These are phyloP conservation scores for Drosophila pruinosa DNA, from an alignment of 1,140 invertebrate genomes.

Conservation along the genomic window DNA sequence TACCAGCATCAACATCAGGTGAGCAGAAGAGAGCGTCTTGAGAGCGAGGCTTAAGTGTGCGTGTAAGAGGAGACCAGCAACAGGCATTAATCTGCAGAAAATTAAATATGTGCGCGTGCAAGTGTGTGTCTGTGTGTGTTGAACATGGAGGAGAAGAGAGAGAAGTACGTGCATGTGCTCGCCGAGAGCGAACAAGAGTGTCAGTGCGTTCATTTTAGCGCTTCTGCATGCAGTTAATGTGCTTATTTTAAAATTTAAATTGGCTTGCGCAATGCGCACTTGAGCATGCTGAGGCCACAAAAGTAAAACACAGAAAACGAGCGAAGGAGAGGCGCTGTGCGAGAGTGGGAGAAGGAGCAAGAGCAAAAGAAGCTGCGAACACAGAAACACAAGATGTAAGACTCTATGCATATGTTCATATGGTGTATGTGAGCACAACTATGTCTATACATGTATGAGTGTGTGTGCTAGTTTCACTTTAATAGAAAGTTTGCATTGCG, in stretches of 20 bases:
- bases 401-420: background rate
- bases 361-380: background rate
- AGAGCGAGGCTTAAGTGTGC: too few species aligned
- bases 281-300: conserved; percentile 32
- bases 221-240: conserved; percentile 74
- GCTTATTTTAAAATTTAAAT: conserved; percentile 81
- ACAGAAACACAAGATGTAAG: background rate
- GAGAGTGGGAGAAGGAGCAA: background rate
- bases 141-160: background rate
- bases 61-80: background rate
- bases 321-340: background rate
- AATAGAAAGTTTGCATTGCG: conserved; percentile 71
- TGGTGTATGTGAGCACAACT: conserved; percentile 14
- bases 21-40: background rate
- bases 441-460: background rate
- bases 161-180: background rate
- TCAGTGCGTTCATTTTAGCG: conserved; percentile 43
- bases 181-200: background rate
- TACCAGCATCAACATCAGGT: background rate
- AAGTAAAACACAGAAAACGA: conserved; percentile 3
- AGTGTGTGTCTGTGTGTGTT: background rate
- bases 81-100: conserved; percentile 58
- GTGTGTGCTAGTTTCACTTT: conserved; percentile 48
- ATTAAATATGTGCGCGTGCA: conserved; percentile 53
- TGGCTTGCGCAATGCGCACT: conserved; percentile 77